Evolutionary conservation across 2,888 invertebrate genomes (phyloP), one percentile per base, ranked within the genome.

Genomic region (Volucella bombylans): DNA sequence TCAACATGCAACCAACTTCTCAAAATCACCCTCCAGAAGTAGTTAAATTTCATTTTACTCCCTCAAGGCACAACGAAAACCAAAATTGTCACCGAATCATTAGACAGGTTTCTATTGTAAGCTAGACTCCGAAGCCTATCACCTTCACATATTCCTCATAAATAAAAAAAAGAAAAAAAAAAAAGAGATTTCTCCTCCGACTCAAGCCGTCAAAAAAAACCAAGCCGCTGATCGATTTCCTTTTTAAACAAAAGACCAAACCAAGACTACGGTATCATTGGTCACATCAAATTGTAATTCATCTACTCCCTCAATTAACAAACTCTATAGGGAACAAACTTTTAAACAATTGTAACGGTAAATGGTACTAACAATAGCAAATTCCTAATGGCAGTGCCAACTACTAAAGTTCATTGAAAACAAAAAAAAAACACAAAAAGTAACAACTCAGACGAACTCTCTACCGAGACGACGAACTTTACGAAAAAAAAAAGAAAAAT

Each of bases 401-500:
- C 65, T 59, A 54, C 47, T 45, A 47, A 59, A 79, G 71, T 72
- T 72, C 65, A 59, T 72, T 72, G 65, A 57, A 72, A 72, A 45
- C 72, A 76, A 71, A 41, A 23, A 23, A 23, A 23, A 23, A 23
- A 23, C 18, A 18, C 18, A 18, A 23, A 23, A 23, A 0, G 2
- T 43, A 62, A 55, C 47, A 55, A 57, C 23, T 31, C 31, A 50
- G 50, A 57, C 52, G 61, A 52, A 4, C 38, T 67, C 31, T 31
- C 10, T 23, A 23, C 12, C 38, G 57, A 52, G 39, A 59, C 65
- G 54, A 67, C 31, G 4, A 80, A 73, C 67, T 80, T 67, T 57
- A 41, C 52, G 49, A 14, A 14, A 71, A 14, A 8, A 47, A 59
- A 8, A 57, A 18, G 15, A 15, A 12, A 62, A 55, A 11, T 31